A percentile compares a stretch with the other conserved stretches of the same genome.
These are phyloP conservation scores for Clivina fossor DNA, from an alignment of 2,888 invertebrate genomes.

Conservation along the genomic window DNA sequence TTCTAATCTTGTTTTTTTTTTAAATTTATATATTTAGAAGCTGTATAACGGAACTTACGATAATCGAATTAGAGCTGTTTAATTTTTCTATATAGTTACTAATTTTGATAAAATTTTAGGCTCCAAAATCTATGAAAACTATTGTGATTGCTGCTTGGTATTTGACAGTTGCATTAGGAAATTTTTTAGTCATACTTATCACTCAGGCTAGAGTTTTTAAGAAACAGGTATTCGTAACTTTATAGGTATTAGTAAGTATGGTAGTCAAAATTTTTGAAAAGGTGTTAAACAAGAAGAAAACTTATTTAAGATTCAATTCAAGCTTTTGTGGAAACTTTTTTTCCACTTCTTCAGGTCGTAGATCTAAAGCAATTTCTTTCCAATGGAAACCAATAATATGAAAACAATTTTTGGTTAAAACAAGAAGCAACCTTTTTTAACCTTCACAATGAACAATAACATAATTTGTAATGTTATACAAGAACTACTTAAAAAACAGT, in stretches of 20 bases:
- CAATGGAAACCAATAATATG: too few relatives aligned
- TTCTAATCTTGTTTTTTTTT: not conserved
- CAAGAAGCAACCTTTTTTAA: not conserved
- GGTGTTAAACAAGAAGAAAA: too few relatives aligned
- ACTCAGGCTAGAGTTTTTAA: conserved; percentile 66
- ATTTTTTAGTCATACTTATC: conserved; percentile 75
- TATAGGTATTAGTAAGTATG: conserved; percentile 11
- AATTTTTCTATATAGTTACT: conserved; percentile 42
- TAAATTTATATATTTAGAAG: conserved; percentile 1
- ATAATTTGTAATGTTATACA: not conserved
- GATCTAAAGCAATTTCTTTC: not conserved
- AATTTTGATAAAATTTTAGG: conserved; percentile 54
- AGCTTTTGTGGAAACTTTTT: too few relatives aligned
- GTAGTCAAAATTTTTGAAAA: not conserved
- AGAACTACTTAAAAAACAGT: not conserved
- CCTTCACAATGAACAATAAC: too few relatives aligned
- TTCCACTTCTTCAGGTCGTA: too few relatives aligned
- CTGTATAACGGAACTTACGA: conserved; percentile 19
- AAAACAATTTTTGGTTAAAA: not conserved
- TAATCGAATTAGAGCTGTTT: conserved; percentile 7
- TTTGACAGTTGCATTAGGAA: conserved; percentile 77
- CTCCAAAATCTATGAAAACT: conserved; percentile 81
- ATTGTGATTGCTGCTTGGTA: conserved; percentile 85
- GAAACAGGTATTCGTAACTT: conserved; percentile 62
- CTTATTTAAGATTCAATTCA: too few relatives aligned